These are phyloP conservation scores for Megaceryle maxima DNA, from an alignment of 2,113 vertebrate species.

Conservation along the genomic window DNA sequence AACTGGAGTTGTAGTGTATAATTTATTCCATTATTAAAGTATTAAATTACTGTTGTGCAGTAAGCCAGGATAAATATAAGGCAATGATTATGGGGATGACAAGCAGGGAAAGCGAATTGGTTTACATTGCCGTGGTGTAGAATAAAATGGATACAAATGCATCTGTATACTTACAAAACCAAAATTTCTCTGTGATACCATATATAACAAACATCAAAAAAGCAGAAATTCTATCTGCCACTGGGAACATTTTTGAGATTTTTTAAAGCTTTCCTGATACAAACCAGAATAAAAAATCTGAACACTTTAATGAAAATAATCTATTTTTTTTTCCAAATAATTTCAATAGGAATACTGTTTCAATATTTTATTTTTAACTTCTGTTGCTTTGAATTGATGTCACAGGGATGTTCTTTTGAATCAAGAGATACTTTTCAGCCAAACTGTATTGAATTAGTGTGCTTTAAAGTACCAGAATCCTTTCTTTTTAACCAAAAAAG, in stretches of 20 bases:
- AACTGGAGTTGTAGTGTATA: constrained; percentile 1
- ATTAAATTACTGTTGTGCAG: constrained; percentile 54
- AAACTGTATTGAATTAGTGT: background rate
- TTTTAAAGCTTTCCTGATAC: background rate
- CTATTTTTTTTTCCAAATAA: background rate
- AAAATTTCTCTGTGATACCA: background rate
- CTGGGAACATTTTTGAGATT: background rate
- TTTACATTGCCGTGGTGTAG: background rate
- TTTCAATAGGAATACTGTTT: background rate
- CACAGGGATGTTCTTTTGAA: background rate
- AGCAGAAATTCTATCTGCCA: background rate
- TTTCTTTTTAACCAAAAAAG: background rate
- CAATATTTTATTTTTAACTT: background rate
- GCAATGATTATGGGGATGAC: background rate
- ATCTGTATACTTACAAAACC: background rate
- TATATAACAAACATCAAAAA: background rate
- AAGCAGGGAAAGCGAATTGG: background rate
- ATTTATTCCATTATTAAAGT: constrained; percentile 46
- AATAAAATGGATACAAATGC: constrained; percentile 11
- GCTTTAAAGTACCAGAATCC: background rate
- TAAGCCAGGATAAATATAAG: constrained; percentile 46
- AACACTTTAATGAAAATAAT: background rate
- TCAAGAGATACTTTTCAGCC: background rate
- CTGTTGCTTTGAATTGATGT: background rate
- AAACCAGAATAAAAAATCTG: background rate